phyloP scores from a whole-genome alignment of 2,113 vertebrate genomes.

The Amia ocellicauda region DNA sequence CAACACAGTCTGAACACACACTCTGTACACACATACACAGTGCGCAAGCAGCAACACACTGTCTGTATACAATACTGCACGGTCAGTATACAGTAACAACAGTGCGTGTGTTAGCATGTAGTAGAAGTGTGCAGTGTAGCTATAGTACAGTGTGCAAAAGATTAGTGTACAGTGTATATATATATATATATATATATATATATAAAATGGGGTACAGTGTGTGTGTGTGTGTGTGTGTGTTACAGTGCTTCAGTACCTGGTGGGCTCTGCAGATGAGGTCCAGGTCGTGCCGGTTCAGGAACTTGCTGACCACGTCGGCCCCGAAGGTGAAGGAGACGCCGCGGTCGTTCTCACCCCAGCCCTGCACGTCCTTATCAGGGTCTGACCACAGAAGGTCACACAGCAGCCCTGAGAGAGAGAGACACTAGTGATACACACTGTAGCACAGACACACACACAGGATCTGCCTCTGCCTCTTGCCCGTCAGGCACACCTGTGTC shows the following conservation, averaged over 20 bases:
- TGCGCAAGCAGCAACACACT: not conserved
- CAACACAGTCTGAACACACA: not conserved
- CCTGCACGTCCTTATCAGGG: slow-evolving; percentile 97
- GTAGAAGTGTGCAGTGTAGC: too few relatives aligned
- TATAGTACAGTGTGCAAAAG: too few relatives aligned
- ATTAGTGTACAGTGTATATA: too few relatives aligned
- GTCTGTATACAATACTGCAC: too few relatives aligned
- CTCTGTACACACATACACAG: not conserved
- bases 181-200: too few relatives aligned
- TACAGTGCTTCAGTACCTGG: slow-evolving; percentile 70
- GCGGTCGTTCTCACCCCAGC: slow-evolving; percentile 97
- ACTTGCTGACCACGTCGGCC: slow-evolving; percentile 98
- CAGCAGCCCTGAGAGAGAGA: slow-evolving; percentile 76
- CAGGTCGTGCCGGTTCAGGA: slow-evolving; percentile 96
- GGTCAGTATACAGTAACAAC: too few relatives aligned
- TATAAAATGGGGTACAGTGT: not conserved
- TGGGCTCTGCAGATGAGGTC: slow-evolving; percentile 98
- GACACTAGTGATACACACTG: not conserved
- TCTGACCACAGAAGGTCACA: slow-evolving; percentile 98
- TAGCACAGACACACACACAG: not conserved
- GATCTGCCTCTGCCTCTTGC: not conserved
- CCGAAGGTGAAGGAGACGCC: slow-evolving; percentile 98
- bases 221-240: too few relatives aligned
- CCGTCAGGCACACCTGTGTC: slow-evolving; percentile 76
- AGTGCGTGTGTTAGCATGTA: too few relatives aligned